Base-by-base conservation (phyloP, 2,888 invertebrate genomes). In the Eudemis profundana region DNA sequence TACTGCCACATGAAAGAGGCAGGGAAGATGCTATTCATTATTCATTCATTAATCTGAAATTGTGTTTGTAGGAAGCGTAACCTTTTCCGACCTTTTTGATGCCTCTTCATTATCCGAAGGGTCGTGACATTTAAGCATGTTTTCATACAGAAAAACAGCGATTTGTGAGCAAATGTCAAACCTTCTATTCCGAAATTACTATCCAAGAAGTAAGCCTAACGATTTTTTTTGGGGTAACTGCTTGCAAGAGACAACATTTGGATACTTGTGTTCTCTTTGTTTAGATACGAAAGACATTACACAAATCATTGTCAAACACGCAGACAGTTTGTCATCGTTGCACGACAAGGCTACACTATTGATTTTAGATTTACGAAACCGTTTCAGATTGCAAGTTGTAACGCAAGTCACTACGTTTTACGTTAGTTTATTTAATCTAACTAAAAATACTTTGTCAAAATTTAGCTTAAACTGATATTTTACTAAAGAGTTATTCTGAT, bases 111-210 rank as follows among this genome's bases (percentile, higher is more conserved):
- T 53, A 44, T 38, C 33, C 23, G 33, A 23, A 47, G 51, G 59
- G 65, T 60, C 65, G 23, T 65, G 65, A 60, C 65, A 65, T 65
- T 65, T 65, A 27, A 44, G 42, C 53, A 49, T 21, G 64, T 33
- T 46, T 59, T 53, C 27, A 60, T 40, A 53, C 29, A 29, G 51
- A 12, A 60, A 47, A 53, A 42, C 51, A 56, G 19, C 53, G 42
- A 19, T 59, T 60, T 46, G 49, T 36, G 36, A 42, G 49, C 47
- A 57, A 65, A 65, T 51, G 64, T 38, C 64, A 65, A 59, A 23
- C 64, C 44, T 17, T 12, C 44, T 2, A 33, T 33, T 10, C 33
- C 33, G 33, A 33, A 33, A 33, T 33, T 10, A 33, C 33, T 33
- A 10, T 33, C 1, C 0, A 33, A 33, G 3, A 23, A 8, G 33